Evolutionary conservation across 2,113 vertebrate genomes (phyloP).

Genomic region (Coregonus clupeaformis): DNA sequence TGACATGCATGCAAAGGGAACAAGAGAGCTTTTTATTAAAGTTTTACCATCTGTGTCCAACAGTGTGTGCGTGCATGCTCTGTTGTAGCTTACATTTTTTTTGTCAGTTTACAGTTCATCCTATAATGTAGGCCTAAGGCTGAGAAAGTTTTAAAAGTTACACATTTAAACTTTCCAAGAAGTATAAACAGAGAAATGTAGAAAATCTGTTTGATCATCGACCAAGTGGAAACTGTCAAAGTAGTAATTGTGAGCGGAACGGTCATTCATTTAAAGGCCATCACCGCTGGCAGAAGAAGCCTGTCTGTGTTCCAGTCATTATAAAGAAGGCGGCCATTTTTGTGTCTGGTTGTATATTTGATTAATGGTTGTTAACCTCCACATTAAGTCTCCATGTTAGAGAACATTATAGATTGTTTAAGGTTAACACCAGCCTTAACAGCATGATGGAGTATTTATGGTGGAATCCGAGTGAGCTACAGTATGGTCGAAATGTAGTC

Average conservation of each 20-base stretch:
- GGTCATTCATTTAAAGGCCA: slow-evolving; percentile 50
- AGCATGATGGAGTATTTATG: slow-evolving; percentile 25
- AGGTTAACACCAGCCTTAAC: slow-evolving; percentile 20
- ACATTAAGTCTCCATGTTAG: slow-evolving; percentile 14
- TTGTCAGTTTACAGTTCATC: too few relatives aligned
- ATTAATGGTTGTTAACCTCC: slow-evolving; percentile 26
- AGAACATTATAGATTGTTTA: slow-evolving; percentile 19
- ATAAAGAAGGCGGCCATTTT: slow-evolving; percentile 20
- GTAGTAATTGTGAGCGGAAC: slow-evolving; percentile 32
- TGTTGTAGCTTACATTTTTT: too few relatives aligned
- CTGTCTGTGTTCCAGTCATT: slow-evolving; percentile 21
- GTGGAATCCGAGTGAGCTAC: neutral
- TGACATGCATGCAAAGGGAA: slow-evolving; percentile 32
- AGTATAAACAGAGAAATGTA: slow-evolving; percentile 36
- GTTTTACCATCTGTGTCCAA: too few relatives aligned
- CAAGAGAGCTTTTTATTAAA: neutral
- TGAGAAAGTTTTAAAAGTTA: neutral
- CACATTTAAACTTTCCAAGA: slow-evolving; percentile 20
- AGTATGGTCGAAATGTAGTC: neutral
- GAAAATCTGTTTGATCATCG: slow-evolving; percentile 25
- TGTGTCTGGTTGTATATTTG: slow-evolving; percentile 19
- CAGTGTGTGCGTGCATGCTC: too few relatives aligned
- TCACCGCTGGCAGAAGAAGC: slow-evolving; percentile 25
- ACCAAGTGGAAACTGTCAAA: slow-evolving; percentile 7
- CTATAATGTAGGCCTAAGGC: neutral